Conservation (phyloP, 2,797 vertebrate genomes). For the Columba guinea region DNA sequence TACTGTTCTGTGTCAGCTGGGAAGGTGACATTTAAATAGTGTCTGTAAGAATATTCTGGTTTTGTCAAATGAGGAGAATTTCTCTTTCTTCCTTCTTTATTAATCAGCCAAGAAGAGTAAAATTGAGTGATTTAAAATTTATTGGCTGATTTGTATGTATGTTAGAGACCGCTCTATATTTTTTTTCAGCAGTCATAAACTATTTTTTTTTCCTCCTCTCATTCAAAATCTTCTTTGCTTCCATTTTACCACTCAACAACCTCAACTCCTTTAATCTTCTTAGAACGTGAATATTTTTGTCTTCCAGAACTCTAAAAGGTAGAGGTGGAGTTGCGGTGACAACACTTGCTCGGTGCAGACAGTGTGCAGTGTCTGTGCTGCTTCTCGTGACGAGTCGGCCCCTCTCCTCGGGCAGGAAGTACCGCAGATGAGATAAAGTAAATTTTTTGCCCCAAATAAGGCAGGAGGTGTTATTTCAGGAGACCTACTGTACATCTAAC, state of each 20-base stretch:
- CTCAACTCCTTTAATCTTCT: neutral
- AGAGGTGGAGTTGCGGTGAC: conserved; percentile 23
- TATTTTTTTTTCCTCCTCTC: neutral
- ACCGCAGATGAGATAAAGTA: neutral
- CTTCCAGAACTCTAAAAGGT: neutral
- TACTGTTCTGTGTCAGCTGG: neutral
- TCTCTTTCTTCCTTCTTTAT: neutral
- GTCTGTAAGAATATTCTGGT: neutral
- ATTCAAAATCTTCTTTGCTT: neutral
- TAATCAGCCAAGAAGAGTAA: neutral
- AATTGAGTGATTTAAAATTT: neutral
- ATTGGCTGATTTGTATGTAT: neutral
- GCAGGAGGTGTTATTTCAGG: neutral
- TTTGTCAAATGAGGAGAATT: neutral
- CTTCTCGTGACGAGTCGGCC: neutral
- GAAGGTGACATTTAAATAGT: neutral
- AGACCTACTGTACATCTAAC: neutral
- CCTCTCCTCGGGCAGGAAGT: neutral
- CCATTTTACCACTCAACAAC: neutral
- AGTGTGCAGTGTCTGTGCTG: neutral
- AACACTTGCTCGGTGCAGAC: neutral
- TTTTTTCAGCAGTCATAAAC: neutral
- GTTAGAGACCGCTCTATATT: neutral
- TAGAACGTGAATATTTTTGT: neutral
- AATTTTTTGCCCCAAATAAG: neutral